A percentile compares a stretch with the other conserved stretches of the same genome.
Conservation (phyloP, 1,140 invertebrate species). For the Drosophila murphyi region DNA sequence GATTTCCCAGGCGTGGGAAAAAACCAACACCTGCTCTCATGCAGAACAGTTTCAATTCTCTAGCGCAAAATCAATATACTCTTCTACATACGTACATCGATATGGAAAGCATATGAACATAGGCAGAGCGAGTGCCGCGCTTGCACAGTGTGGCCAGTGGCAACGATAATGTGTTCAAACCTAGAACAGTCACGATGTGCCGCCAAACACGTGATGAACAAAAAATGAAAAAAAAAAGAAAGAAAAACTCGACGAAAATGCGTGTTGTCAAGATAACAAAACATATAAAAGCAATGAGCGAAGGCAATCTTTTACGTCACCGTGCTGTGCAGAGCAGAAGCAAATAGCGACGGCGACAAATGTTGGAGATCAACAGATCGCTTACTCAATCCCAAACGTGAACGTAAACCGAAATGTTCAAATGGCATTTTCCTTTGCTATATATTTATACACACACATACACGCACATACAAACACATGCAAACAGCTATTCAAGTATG, state of each 20-base stretch:
- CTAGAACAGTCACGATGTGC: constrained; percentile 29
- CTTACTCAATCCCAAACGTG: constrained; percentile 61
- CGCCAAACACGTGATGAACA: constrained; percentile 63
- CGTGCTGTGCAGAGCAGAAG: constrained; percentile 23
- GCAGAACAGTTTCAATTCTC: too few species aligned
- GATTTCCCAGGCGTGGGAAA: too few species aligned
- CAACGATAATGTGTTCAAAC: constrained; percentile 15
- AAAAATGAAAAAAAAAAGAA: constrained; percentile 26
- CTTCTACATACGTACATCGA: too few species aligned
- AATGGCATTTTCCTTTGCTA: constrained; percentile 68
- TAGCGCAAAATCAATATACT: too few species aligned
- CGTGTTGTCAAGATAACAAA: constrained; percentile 51
- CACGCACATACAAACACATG: constrained; percentile 17
- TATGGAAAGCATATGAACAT: too few species aligned
- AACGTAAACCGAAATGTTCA: constrained; percentile 65
- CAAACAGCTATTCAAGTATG: neutral
- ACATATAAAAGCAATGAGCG: constrained; percentile 28
- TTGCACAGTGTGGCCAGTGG: constrained; percentile 47
- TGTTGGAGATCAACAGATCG: constrained; percentile 74
- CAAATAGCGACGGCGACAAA: constrained; percentile 58
- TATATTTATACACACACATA: constrained; percentile 7
- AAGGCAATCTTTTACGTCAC: constrained; percentile 69
- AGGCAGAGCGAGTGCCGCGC: constrained; percentile 20
- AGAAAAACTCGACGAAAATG: constrained; percentile 40
- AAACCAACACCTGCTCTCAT: too few species aligned